Evolutionary conservation across 2,113 vertebrate genomes (phyloP).

Genomic region (Tupaia tana): DNA sequence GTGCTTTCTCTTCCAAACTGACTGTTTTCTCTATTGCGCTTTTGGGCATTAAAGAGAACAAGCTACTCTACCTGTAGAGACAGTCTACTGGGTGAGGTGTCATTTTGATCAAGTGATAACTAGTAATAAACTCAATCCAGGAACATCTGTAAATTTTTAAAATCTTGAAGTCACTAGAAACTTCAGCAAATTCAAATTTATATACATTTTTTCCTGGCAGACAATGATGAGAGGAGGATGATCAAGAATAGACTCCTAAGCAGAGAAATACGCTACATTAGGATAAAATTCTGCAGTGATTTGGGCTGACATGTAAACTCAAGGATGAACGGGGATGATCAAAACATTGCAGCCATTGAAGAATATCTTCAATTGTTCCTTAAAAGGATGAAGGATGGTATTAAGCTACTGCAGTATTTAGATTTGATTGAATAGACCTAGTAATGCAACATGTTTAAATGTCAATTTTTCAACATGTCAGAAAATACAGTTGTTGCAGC

Average conservation of each 20-base stretch:
- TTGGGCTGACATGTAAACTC: background rate
- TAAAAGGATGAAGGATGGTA: background rate
- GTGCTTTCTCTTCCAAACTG: background rate
- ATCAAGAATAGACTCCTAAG: background rate
- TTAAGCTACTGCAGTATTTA: background rate
- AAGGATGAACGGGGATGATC: background rate
- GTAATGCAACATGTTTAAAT: background rate
- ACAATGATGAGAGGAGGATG: background rate
- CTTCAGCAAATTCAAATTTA: background rate
- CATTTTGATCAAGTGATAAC: background rate
- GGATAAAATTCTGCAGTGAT: background rate
- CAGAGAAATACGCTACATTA: background rate
- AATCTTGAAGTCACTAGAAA: constrained; percentile 21
- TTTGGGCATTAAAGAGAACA: background rate
- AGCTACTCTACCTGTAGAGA: background rate
- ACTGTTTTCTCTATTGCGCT: background rate
- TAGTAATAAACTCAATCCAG: background rate
- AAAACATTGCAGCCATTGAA: background rate
- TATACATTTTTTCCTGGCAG: background rate
- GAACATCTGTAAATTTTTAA: background rate
- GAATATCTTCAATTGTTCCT: background rate
- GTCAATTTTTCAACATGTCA: background rate
- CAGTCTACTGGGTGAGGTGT: background rate
- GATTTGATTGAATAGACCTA: background rate
- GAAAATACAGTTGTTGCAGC: background rate